Percentiles rank a stretch among this genome's conserved stretches.
Evolutionary conservation across 2,888 invertebrate genomes (phyloP).

Genomic region (Aphodius sticticus): DNA sequence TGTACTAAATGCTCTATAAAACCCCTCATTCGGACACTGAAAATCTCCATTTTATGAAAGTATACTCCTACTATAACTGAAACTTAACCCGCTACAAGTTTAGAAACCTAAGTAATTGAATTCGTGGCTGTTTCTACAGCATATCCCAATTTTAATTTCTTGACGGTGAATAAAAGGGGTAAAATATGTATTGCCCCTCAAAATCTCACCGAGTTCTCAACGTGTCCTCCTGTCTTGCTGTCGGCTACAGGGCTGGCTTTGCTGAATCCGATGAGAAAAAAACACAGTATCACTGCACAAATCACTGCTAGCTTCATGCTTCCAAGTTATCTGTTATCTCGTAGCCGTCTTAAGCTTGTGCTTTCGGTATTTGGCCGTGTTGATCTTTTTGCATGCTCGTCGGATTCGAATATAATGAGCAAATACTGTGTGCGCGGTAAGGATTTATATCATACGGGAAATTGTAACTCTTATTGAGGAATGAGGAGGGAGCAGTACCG

Average conservation of each 20-base stretch:
- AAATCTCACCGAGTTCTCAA: conserved; percentile 57
- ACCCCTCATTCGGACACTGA: too few relatives aligned
- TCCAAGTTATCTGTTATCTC: conserved; percentile 27
- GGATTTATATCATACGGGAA: conserved; percentile 57
- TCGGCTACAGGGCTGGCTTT: conserved; percentile 57
- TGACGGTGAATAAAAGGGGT: too few relatives aligned
- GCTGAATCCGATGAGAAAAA: conserved; percentile 45
- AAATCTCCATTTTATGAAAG: too few relatives aligned
- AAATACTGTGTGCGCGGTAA: conserved; percentile 43
- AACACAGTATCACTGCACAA: conserved; percentile 54
- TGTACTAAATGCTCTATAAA: too few relatives aligned
- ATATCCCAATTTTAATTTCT: too few relatives aligned
- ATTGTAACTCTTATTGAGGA: conserved; percentile 19
- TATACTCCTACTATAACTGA: too few relatives aligned
- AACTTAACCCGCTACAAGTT: too few relatives aligned
- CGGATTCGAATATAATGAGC: conserved; percentile 4
- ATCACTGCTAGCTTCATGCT: conserved; percentile 56
- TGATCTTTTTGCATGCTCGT: conserved; percentile 16
- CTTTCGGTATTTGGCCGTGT: background rate
- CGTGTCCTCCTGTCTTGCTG: conserved; percentile 54
- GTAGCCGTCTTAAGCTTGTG: background rate
- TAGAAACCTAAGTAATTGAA: too few relatives aligned
- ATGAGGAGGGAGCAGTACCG: conserved; percentile 28
- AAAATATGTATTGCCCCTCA: background rate
- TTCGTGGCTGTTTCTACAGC: too few relatives aligned